Evolutionary conservation across 1,140 invertebrate genomes (phyloP), one percentile per base, ranked within the genome.

Genomic region (Brachystomella parvula): DNA sequence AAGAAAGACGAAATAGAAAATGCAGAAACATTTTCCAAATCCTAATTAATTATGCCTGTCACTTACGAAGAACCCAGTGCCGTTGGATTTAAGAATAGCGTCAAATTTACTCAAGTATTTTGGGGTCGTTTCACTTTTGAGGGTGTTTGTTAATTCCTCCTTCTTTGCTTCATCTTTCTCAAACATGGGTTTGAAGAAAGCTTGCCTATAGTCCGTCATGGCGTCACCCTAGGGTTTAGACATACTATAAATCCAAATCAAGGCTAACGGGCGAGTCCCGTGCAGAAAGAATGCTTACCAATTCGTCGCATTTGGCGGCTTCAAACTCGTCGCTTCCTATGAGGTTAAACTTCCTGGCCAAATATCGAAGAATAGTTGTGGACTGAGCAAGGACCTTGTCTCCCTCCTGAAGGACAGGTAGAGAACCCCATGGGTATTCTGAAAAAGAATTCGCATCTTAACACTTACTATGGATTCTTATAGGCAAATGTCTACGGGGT

Each of bases 321-420:
- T 88, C 84, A 81, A 84, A 83, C 72, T 86, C 81, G 74, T 82
- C 77, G 72, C 81, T 76, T 58, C 83, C 83, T 71, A 82, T 77
- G 67, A 89, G 75, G 73, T 82, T 81, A 70, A 81, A 81, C 68
- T 83, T 78, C 58, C 76, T 79, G 0, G 84, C 87, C 28, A 89
- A 76, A 77, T 85, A 89, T 66, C 85, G 78, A 3, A 81, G 80
- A 39, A 89, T 83, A 3, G 87, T 83, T 44, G 82, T 77, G 68
- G 83, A 85, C 73, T 89, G 86, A 0, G 82, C 80, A 60, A 86
- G 79, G 53, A 76, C 74, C 73, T 84, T 82, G 1, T 85, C 87
- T 72, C 88, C 83, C 33, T 87, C 81, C 73, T 86, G 84, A 62
- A 89, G 73, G 6, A 87, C 79, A 1, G 87, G 87, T 58, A 88